These are phyloP conservation scores for Megaceryle alcyon DNA, from an alignment of 2,797 vertebrate genomes.

Conservation along the genomic window DNA sequence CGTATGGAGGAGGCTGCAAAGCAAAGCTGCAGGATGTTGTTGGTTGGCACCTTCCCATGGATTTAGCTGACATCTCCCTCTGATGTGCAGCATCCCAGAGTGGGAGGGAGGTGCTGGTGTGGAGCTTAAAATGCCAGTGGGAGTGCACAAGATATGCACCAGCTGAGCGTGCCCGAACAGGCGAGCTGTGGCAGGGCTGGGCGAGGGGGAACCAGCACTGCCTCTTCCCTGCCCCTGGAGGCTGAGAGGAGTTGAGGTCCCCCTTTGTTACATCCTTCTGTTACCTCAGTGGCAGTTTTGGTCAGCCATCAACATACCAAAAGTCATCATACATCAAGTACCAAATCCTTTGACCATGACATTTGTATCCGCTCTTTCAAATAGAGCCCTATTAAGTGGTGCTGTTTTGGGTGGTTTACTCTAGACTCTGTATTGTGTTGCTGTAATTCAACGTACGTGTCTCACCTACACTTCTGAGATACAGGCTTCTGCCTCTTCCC, in stretches of 20 bases:
- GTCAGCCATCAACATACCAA: not conserved
- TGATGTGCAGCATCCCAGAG: not conserved
- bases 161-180: not conserved
- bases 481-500: slow-evolving; percentile 10
- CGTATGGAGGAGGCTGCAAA: not conserved
- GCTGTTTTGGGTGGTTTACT: not conserved
- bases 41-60: slow-evolving; percentile 34
- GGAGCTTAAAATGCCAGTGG: not conserved
- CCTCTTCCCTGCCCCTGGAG: not conserved
- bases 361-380: not conserved
- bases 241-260: fast-evolving
- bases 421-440: not conserved
- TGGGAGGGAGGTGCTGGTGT: slow-evolving; percentile 1
- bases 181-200: not conserved
- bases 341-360: not conserved
- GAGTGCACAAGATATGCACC: not conserved
- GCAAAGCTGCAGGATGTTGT: not conserved
- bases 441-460: not conserved
- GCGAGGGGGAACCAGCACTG: not conserved
- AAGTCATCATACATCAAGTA: not conserved
- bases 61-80: not conserved
- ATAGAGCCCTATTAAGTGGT: not conserved
- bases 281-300: not conserved
- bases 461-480: not conserved
- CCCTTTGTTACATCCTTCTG: not conserved